Evolutionary conservation across 2,113 vertebrate species (phyloP).

Genomic region (Girardinichthys multiradiatus): DNA sequence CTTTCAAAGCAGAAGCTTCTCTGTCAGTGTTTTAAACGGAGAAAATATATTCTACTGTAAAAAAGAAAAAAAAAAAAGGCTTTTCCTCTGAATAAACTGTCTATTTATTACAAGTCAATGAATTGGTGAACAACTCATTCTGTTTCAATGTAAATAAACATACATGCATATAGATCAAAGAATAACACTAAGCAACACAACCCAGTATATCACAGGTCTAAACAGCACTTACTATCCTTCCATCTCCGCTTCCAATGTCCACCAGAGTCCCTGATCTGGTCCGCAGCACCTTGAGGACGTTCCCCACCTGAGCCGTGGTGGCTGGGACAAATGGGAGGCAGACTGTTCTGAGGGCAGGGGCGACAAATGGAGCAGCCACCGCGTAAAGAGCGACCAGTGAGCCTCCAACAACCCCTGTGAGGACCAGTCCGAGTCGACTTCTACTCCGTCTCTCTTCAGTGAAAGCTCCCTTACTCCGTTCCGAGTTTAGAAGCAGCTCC

Average conservation of each 20-base stretch:
- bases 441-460: neutral
- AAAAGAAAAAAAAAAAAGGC: no score
- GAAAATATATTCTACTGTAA: no score
- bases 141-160: no score
- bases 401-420: slow-evolving; percentile 81
- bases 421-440: slow-evolving; percentile 78
- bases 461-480: neutral
- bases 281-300: slow-evolving; percentile 84
- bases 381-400: slow-evolving; percentile 85
- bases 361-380: slow-evolving; percentile 84
- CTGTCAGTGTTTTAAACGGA: no score
- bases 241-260: slow-evolving; percentile 95
- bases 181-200: no score
- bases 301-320: slow-evolving; percentile 85
- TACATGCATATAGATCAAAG: no score
- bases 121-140: no score
- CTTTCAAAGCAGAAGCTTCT: no score
- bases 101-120: no score
- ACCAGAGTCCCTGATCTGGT: slow-evolving; percentile 83
- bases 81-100: no score
- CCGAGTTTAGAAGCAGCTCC: neutral
- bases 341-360: slow-evolving; percentile 87
- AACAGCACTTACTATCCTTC: slow-evolving; percentile 88
- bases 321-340: slow-evolving; percentile 96
- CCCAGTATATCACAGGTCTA: neutral